These are phyloP conservation scores for Microtus richardsoni DNA, from an alignment of 2,113 vertebrate species.

Conservation along the genomic window DNA sequence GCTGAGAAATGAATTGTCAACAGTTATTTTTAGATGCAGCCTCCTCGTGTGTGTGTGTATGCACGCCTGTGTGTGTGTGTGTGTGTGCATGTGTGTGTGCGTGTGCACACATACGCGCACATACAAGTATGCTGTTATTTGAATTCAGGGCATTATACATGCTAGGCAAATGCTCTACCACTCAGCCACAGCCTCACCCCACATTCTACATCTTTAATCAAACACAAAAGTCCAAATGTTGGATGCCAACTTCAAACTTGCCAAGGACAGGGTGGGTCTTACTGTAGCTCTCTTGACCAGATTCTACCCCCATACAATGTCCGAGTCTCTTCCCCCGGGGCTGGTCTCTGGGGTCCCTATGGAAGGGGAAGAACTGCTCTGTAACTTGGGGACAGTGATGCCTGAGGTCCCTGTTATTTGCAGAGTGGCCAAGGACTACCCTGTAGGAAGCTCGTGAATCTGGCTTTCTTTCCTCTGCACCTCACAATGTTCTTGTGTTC, in stretches of 20 bases:
- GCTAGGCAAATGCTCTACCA: background rate
- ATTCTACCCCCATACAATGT: rapidly evolving
- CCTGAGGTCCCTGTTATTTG: background rate
- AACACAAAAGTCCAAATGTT: background rate
- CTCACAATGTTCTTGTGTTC: constrained; percentile 4
- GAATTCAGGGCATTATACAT: no score
- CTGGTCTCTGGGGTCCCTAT: background rate
- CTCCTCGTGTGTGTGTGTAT: background rate
- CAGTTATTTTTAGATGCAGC: background rate
- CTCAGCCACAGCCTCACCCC: background rate
- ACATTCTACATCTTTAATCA: background rate
- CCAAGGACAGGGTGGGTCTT: background rate
- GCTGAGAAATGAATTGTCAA: background rate
- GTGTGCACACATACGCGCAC: no score
- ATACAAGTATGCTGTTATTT: background rate
- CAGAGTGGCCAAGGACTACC: constrained; percentile 16
- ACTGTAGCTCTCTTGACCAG: rapidly evolving
- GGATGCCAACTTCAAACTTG: no score
- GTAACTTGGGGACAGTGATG: rapidly evolving
- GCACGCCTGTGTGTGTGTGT: background rate
- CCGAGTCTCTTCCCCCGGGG: no score
- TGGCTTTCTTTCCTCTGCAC: background rate
- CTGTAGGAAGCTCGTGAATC: background rate
- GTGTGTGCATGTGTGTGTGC: background rate
- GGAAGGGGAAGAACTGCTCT: no score